A percentile compares a stretch with the other conserved stretches of the same genome.
Conservation (phyloP, 2,113 vertebrate genomes). For the Passer domesticus region DNA sequence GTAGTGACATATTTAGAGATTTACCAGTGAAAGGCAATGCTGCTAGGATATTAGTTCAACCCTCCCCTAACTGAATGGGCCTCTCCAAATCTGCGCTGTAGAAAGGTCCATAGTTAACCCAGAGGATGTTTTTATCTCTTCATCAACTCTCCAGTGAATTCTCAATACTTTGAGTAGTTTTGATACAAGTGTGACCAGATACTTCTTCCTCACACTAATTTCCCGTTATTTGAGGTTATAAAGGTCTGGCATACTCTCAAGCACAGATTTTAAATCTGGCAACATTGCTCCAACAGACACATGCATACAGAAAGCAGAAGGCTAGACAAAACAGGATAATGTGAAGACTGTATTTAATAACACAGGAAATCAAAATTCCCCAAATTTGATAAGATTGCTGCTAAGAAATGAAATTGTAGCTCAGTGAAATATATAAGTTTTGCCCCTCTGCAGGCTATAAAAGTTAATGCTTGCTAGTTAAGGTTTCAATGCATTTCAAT, state of each 20-base stretch:
- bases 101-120: neutral
- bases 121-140: neutral
- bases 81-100: neutral
- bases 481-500: neutral
- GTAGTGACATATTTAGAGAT: neutral
- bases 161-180: neutral
- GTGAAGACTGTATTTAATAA: slow-evolving; percentile 19
- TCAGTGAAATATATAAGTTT: neutral
- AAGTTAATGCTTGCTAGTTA: neutral
- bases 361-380: neutral
- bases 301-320: neutral
- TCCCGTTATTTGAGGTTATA: slow-evolving; percentile 2
- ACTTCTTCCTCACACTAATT: neutral
- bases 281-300: neutral
- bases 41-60: neutral
- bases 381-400: neutral
- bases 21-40: neutral
- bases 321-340: slow-evolving; percentile 43
- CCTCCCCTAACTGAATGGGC: neutral
- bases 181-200: neutral
- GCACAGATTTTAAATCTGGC: neutral
- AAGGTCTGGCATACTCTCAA: slow-evolving; percentile 3
- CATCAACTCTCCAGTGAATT: neutral
- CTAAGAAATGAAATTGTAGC: neutral
- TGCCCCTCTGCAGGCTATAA: neutral